phyloP scores from a whole-genome alignment of 2,797 vertebrate species.

The Catostomus latipinnis region DNA sequence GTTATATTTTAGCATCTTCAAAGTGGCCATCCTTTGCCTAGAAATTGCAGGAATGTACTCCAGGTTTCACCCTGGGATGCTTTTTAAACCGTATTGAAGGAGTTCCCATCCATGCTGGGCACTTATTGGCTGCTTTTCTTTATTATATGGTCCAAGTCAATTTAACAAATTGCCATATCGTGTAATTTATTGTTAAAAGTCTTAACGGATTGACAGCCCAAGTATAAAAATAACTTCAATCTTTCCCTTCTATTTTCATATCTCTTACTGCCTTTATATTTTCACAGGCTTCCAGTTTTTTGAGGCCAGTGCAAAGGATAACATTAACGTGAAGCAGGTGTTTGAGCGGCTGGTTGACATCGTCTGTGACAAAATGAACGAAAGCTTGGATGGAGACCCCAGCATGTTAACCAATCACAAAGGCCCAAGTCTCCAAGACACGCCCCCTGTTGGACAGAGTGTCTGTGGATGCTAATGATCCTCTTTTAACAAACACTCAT shows the following conservation, averaged over 20 bases:
- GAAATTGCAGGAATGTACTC: too few relatives aligned
- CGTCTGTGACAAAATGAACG: slow-evolving; percentile 91
- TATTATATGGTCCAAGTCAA: not conserved
- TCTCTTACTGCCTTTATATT: not conserved
- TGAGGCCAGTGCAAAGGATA: slow-evolving; percentile 91
- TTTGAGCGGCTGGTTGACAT: slow-evolving; percentile 89
- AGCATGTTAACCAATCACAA: slow-evolving; percentile 69
- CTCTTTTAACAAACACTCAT: slow-evolving; percentile 13
- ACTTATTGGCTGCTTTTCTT: too few relatives aligned
- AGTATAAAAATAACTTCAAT: not conserved
- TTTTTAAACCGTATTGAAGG: too few relatives aligned
- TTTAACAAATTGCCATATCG: not conserved
- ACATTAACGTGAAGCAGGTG: slow-evolving; percentile 90
- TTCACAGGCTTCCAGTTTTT: slow-evolving; percentile 88
- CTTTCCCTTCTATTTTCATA: not conserved
- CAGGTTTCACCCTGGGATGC: too few relatives aligned
- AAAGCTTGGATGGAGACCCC: slow-evolving; percentile 80
- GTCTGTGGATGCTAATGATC: slow-evolving; percentile 83
- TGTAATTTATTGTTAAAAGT: not conserved
- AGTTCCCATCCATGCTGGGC: too few relatives aligned
- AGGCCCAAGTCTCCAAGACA: slow-evolving; percentile 74
- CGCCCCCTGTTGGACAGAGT: slow-evolving; percentile 64
- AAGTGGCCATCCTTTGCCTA: too few relatives aligned
- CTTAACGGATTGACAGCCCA: too few relatives aligned
- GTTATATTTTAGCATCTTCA: too few relatives aligned